Evolutionary conservation across 2,797 vertebrate species (phyloP), one percentile per base, ranked within the genome.

Genomic region (Eidolon dupreanum): DNA sequence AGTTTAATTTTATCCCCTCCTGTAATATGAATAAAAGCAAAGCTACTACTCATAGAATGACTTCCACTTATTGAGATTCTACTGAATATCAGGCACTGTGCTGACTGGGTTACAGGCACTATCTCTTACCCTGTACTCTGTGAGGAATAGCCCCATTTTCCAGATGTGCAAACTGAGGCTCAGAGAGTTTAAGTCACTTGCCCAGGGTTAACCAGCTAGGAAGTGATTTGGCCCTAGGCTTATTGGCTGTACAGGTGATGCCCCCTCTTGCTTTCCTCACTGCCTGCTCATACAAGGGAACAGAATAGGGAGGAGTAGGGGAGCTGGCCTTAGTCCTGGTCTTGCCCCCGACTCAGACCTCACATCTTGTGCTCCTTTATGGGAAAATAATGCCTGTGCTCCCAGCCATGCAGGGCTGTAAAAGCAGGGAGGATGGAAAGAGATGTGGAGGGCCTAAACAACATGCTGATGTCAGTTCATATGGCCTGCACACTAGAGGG

Each of bases 161-260:
- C 86, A 61, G 43, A n/a, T 51, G 11, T 79, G 70, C 46, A 88
- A 81, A 61, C 88, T 1, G 8, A 95, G 83, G 49, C 46, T 90
- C 46, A 90, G 59, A 65, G 75, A 90, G 49, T 33, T 55, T 13
- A 59, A 84, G 17, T 15, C 36, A 8, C 75, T 68, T 95, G n/a
- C 20, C 61, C 13, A 70, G 79, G 19, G 19, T 77, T 43, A 6
- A 84, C 28, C 49, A 51, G 77, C 31, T 38, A 24, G 24, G 77
- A 94, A 28, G 53, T 0, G 0, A 9, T 31, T 53, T 78, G 61
- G 28, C 5, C 65, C 22, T 83, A 82, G 38, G 57, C 11, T 20
- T 70, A 5, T 2, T 17, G 2, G 3, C 13, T n/a, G 10, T 8
- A 57, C 20, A 61, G 12, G 33, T 33, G 33, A 33, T 1, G 3